These are phyloP conservation scores for Drosophila mayri DNA, from an alignment of 1,140 invertebrate species.

Conservation along the genomic window DNA sequence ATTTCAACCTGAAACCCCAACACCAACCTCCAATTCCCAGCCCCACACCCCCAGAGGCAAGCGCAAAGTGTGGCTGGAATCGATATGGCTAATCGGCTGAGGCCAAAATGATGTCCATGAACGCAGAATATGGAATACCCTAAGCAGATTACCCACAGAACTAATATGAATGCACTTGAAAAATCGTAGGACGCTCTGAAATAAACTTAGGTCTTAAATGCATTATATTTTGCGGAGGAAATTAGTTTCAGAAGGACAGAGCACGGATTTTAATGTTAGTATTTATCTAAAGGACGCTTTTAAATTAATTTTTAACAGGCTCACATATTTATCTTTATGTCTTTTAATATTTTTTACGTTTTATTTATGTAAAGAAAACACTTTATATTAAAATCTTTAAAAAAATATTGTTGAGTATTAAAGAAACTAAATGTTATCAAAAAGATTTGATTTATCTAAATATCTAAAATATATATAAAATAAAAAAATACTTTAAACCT, in stretches of 20 bases:
- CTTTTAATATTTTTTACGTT: not conserved
- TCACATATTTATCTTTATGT: not conserved
- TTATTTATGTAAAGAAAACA: not conserved
- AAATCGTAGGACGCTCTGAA: not conserved
- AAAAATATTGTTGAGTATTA: too few relatives aligned
- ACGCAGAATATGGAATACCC: constrained; percentile 40
- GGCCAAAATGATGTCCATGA: constrained; percentile 33
- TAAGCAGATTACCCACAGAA: constrained; percentile 4
- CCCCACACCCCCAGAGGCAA: constrained; percentile 4
- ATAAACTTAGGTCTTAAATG: not conserved
- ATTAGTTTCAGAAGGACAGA: too few relatives aligned
- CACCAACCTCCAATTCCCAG: constrained; percentile 6
- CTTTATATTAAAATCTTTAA: not conserved
- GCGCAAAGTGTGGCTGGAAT: constrained; percentile 48
- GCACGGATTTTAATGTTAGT: too few relatives aligned
- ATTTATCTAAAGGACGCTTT: not conserved
- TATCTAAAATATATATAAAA: too few relatives aligned
- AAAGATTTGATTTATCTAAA: too few relatives aligned
- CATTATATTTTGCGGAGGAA: not conserved
- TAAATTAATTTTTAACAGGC: not conserved
- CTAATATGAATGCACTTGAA: not conserved
- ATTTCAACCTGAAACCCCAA: constrained; percentile 47
- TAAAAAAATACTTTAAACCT: too few relatives aligned
- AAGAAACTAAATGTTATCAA: too few relatives aligned
- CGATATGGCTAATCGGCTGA: constrained; percentile 62